Conservation (phyloP, 37 sponge, comb jelly and placozoan species). For the Theonella swinhoei region DNA sequence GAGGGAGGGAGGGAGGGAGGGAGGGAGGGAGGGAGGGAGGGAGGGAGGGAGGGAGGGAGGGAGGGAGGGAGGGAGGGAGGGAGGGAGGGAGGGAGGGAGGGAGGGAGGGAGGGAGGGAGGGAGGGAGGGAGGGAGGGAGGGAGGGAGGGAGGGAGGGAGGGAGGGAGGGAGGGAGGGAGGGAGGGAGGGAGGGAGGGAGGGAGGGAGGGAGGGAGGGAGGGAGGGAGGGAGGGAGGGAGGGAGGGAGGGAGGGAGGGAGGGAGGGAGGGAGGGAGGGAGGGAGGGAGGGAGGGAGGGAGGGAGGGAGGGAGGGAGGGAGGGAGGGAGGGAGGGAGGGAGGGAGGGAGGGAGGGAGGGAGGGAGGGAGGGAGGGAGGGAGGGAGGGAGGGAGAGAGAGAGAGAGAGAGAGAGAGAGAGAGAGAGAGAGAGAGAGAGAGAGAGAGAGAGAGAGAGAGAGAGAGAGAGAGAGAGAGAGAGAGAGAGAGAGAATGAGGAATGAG, state of each 20-base stretch:
- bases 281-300: background rate
- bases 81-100: background rate
- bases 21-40: background rate
- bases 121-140: background rate
- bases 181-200: background rate
- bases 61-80: background rate
- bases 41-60: background rate
- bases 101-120: background rate
- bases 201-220: background rate
- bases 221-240: background rate
- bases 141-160: background rate
- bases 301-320: background rate
- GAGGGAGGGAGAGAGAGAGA: background rate
- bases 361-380: constrained; percentile 19
- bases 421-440: constrained; percentile 14
- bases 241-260: background rate
- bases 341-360: constrained; percentile 62
- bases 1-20: background rate
- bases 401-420: background rate
- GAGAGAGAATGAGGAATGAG: background rate
- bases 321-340: background rate
- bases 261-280: background rate
- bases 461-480: constrained; percentile 26
- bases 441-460: constrained; percentile 30
- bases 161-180: background rate